Conservation (phyloP, 2,888 invertebrate genomes). For the Drosophila infuscata region DNA sequence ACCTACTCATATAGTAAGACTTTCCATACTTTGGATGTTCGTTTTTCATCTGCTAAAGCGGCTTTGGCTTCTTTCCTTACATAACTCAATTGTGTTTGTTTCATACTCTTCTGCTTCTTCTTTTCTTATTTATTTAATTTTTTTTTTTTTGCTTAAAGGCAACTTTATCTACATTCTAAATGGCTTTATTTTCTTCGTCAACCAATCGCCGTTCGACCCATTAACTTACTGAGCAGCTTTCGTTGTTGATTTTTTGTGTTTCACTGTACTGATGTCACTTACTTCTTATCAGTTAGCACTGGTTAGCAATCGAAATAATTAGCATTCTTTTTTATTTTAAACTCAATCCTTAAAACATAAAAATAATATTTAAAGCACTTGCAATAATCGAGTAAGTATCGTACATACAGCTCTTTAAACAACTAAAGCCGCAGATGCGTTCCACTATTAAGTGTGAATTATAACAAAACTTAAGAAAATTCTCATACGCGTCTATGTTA, state of each 20-base stretch:
- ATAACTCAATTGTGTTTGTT: slow-evolving; percentile 44
- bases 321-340: slow-evolving; percentile 13
- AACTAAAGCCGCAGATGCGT: neutral
- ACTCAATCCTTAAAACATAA: neutral
- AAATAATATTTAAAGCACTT: neutral
- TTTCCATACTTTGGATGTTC: slow-evolving; percentile 1
- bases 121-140: neutral
- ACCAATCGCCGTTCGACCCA: neutral
- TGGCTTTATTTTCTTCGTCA: neutral
- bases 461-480: neutral
- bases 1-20: neutral
- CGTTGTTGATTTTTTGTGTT: slow-evolving; percentile 38
- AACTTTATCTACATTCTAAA: slow-evolving; percentile 7
- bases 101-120: neutral
- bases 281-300: slow-evolving; percentile 62
- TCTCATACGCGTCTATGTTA: slow-evolving; percentile 5
- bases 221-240: slow-evolving; percentile 28
- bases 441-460: neutral
- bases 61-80: slow-evolving; percentile 31
- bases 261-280: slow-evolving; percentile 36
- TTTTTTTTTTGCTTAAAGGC: neutral
- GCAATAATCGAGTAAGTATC: neutral
- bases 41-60: slow-evolving; percentile 16
- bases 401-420: neutral
- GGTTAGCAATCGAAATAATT: slow-evolving; percentile 34